Evolutionary conservation across 1,140 invertebrate genomes (phyloP).

Genomic region (Orussus abietinus): DNA sequence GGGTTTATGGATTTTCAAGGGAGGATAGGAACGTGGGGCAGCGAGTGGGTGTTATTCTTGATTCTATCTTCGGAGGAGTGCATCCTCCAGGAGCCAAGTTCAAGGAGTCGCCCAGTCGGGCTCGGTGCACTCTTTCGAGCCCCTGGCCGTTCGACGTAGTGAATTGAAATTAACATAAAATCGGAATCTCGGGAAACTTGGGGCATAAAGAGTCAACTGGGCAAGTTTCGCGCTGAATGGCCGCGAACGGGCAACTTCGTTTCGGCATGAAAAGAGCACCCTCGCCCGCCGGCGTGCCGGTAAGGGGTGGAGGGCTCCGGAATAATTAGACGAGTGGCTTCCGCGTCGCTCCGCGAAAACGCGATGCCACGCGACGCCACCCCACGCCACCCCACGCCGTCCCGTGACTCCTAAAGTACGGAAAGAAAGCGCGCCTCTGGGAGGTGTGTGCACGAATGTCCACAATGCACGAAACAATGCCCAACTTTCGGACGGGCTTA

Average conservation of each 20-base stretch:
- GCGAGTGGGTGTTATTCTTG: no score
- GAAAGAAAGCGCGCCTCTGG: no score
- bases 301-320: conserved; percentile 15
- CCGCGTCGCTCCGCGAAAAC: conserved; percentile 7
- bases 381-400: no score
- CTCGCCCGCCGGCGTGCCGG: background rate
- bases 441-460: no score
- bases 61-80: no score
- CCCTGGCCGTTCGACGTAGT: conserved; percentile 35
- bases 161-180: conserved; percentile 55
- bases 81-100: no score
- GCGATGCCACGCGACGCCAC: no score
- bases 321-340: conserved; percentile 33
- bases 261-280: conserved; percentile 35
- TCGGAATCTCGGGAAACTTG: conserved; percentile 49
- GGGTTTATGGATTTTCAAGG: no score
- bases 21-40: background rate
- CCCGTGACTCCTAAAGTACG: no score
- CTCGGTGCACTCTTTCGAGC: conserved; percentile 36
- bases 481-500: no score
- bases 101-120: conserved; percentile 9
- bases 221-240: conserved; percentile 49
- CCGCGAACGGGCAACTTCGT: conserved; percentile 40
- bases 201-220: conserved; percentile 52
- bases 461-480: no score